Evolutionary conservation across 1,140 invertebrate genomes (phyloP).

Genomic region (Cydia splendana): DNA sequence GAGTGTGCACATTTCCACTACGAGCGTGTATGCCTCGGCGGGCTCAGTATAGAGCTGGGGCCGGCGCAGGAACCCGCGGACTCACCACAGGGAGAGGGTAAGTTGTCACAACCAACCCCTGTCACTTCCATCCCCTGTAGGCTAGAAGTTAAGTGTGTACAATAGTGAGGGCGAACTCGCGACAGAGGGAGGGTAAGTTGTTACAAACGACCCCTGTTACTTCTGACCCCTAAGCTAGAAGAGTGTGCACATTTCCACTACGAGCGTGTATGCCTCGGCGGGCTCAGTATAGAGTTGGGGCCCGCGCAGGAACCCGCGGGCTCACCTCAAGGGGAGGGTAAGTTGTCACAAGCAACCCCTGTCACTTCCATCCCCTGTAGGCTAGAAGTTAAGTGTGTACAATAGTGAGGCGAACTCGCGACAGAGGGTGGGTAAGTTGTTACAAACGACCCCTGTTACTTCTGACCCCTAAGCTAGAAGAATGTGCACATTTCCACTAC

Average conservation of each 20-base stretch:
- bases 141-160: no score
- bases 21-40: constrained; percentile 92
- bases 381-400: no score
- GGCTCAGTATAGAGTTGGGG: constrained; percentile 81
- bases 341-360: background rate
- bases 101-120: background rate
- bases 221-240: constrained; percentile 96
- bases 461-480: constrained; percentile 86
- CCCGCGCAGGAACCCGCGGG: constrained; percentile 41
- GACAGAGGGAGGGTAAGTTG: no score
- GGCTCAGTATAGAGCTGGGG: constrained; percentile 81
- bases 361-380: no score
- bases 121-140: no score
- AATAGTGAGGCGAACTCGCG: no score
- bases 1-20: constrained; percentile 99
- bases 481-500: constrained; percentile 88
- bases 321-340: constrained; percentile 14
- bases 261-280: constrained; percentile 92
- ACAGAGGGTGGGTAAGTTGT: no score
- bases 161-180: no score
- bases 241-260: constrained; percentile 99
- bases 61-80: constrained; percentile 42
- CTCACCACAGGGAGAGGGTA: constrained; percentile 9
- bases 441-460: no score
- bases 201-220: no score